A percentile compares a stretch with the other conserved stretches of the same genome.
Evolutionary conservation across 2,113 vertebrate species (phyloP).

Genomic region (Bungarus multicinctus): DNA sequence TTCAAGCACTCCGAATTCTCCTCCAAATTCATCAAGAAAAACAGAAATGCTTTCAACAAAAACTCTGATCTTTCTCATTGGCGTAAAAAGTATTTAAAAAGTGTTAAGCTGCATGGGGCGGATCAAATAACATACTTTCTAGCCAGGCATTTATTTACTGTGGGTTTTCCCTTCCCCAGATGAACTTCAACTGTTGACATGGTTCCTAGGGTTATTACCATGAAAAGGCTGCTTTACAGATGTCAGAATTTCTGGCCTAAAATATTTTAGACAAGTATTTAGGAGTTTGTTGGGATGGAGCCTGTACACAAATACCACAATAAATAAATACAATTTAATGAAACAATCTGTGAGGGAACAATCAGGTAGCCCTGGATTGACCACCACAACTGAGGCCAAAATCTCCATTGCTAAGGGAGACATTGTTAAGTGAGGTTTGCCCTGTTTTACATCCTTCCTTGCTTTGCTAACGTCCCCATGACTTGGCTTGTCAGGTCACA

Average conservation of each 20-base stretch:
- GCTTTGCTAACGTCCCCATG: neutral
- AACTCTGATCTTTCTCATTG: conserved; percentile 69
- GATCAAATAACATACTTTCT: conserved; percentile 1
- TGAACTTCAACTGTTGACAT: neutral
- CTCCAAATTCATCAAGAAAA: conserved; percentile 60
- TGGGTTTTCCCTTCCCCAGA: neutral
- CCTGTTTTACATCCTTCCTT: neutral
- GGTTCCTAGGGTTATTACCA: neutral
- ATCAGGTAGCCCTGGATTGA: neutral
- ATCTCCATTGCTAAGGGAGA: neutral
- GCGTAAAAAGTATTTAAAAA: conserved; percentile 58
- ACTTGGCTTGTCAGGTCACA: neutral
- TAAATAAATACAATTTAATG: neutral
- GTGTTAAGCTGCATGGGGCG: conserved; percentile 45
- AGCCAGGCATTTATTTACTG: neutral
- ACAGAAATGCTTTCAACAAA: conserved; percentile 48
- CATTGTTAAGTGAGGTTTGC: neutral
- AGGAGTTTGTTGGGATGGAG: neutral
- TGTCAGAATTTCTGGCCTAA: neutral
- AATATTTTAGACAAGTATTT: neutral
- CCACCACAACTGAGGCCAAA: neutral
- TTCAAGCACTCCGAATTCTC: conserved; percentile 65
- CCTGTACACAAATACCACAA: neutral
- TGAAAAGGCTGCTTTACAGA: neutral
- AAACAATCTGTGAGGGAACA: neutral